phyloP scores from a whole-genome alignment of 1,140 invertebrate genomes.

The Rhagoletis pomonella region DNA sequence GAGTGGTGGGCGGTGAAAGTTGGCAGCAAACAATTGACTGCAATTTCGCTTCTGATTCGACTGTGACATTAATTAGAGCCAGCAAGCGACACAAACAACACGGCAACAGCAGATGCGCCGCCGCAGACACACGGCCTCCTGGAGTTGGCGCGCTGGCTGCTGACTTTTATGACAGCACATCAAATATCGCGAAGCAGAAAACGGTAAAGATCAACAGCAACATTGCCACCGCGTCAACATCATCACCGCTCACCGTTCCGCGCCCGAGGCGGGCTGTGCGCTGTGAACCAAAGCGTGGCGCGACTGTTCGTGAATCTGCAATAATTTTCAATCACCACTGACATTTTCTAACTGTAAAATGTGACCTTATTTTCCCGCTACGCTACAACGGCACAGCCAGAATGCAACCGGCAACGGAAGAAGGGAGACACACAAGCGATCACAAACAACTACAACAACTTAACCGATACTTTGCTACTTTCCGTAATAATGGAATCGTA shows the following conservation, averaged over 20 bases:
- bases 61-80: background rate
- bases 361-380: constrained; percentile 36
- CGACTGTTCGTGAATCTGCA: constrained; percentile 26
- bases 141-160: background rate
- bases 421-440: background rate
- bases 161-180: constrained; percentile 7
- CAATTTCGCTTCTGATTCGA: background rate
- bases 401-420: background rate
- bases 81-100: too few relatives aligned
- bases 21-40: background rate
- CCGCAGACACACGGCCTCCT: background rate
- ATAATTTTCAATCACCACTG: constrained; percentile 40
- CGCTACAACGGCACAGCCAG: background rate
- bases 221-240: background rate
- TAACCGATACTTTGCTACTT: background rate
- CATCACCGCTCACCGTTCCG: too few relatives aligned
- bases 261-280: background rate
- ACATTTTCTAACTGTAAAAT: constrained; percentile 38
- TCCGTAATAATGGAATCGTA: background rate
- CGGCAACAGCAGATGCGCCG: background rate
- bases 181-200: background rate
- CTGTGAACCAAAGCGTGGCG: background rate
- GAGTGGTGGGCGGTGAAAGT: constrained; percentile 45
- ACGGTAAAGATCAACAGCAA: background rate
- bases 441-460: too few relatives aligned